Evolutionary conservation across 2,888 invertebrate species (phyloP).

Genomic region (Ennomos quercinarius): DNA sequence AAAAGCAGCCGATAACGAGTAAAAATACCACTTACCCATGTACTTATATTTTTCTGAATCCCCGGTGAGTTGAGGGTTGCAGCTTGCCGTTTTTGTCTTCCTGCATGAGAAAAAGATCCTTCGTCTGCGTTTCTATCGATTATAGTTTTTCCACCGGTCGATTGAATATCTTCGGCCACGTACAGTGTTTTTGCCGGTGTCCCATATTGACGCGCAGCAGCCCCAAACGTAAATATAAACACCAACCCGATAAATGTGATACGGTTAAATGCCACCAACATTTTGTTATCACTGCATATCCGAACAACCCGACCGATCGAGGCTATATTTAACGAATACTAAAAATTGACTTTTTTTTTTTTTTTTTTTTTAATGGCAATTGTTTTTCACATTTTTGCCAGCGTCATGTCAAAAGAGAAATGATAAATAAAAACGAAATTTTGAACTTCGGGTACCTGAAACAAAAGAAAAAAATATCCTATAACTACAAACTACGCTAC

Average conservation of each 20-base stretch:
- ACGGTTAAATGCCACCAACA: slow-evolving; percentile 70
- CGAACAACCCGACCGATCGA: slow-evolving; percentile 58
- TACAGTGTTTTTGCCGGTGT: slow-evolving; percentile 63
- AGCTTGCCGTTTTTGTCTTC: slow-evolving; percentile 74
- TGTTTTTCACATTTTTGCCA: too few species aligned
- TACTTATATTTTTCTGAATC: slow-evolving; percentile 73
- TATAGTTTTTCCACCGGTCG: slow-evolving; percentile 57
- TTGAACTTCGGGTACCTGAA: too few species aligned
- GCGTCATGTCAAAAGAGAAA: too few species aligned
- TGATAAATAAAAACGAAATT: too few species aligned
- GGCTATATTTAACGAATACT: slow-evolving; percentile 60
- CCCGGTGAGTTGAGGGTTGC: slow-evolving; percentile 59
- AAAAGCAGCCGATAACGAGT: slow-evolving; percentile 15
- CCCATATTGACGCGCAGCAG: slow-evolving; percentile 63
- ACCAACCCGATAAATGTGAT: slow-evolving; percentile 62
- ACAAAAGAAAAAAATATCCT: too few species aligned
- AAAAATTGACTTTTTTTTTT: slow-evolving; percentile 12
- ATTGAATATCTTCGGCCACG: slow-evolving; percentile 62
- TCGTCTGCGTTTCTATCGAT: slow-evolving; percentile 60
- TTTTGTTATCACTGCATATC: slow-evolving; percentile 80
- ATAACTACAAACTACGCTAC: too few species aligned
- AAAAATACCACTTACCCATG: slow-evolving; percentile 68
- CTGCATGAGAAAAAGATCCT: slow-evolving; percentile 49
- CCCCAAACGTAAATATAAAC: slow-evolving; percentile 61
- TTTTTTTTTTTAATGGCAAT: too few species aligned